Evolutionary conservation across 2,888 invertebrate genomes (phyloP).

Genomic region (Calliphora vomitoria): DNA sequence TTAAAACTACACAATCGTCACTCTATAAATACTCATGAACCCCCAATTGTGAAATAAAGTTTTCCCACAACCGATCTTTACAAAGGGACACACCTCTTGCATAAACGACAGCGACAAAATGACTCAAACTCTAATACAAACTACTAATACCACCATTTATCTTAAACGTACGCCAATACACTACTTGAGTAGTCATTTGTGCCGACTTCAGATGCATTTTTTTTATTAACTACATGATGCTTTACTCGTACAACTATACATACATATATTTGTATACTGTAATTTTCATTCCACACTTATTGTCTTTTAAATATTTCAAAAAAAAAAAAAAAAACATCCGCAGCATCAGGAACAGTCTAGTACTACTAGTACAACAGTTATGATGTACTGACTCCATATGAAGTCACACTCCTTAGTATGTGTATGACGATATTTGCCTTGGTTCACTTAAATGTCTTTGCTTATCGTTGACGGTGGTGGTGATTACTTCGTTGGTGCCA

Average conservation of each 20-base stretch:
- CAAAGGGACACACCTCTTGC: slow-evolving; percentile 16
- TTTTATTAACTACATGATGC: neutral
- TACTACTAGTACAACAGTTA: slow-evolving; percentile 29
- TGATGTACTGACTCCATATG: neutral
- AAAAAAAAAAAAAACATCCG: slow-evolving; percentile 22
- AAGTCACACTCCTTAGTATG: slow-evolving; percentile 15
- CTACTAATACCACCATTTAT: slow-evolving; percentile 42
- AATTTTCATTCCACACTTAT: slow-evolving; percentile 59
- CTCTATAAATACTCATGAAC: neutral
- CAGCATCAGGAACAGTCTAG: neutral
- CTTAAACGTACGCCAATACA: slow-evolving; percentile 47
- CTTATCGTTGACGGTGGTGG: slow-evolving; percentile 27
- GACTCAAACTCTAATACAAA: neutral
- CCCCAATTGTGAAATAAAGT: neutral
- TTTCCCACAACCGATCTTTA: slow-evolving; percentile 25
- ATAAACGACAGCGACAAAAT: neutral
- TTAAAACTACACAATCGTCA: neutral
- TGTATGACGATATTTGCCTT: slow-evolving; percentile 25
- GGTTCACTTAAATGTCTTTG: slow-evolving; percentile 45
- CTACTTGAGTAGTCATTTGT: slow-evolving; percentile 43
- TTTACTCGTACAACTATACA: neutral
- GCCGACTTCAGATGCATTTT: slow-evolving; percentile 48
- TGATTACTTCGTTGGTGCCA: slow-evolving; percentile 38
- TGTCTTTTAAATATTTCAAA: slow-evolving; percentile 58
- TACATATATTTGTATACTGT: slow-evolving; percentile 33